Percentiles rank a stretch among this genome's conserved stretches.
These are phyloP conservation scores for Macheiramphus alcinus DNA, from an alignment of 2,113 vertebrate genomes.

Conservation along the genomic window DNA sequence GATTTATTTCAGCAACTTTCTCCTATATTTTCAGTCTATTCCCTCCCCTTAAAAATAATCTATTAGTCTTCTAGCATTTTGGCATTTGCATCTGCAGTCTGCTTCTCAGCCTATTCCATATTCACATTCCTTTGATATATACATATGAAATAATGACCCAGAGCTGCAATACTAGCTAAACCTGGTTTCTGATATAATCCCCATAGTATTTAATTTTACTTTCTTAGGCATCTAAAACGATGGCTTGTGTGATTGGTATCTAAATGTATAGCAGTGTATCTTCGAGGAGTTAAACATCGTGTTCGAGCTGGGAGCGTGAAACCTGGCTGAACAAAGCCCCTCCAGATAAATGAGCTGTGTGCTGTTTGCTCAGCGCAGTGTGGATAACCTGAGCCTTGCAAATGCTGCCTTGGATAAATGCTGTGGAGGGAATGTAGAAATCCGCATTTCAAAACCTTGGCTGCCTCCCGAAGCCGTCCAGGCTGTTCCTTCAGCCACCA, in stretches of 20 bases:
- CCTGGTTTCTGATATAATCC: conserved; percentile 29
- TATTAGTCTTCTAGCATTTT: conserved; percentile 56
- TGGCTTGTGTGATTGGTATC: conserved; percentile 17
- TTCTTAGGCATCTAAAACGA: conserved; percentile 11
- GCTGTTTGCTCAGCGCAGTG: neutral
- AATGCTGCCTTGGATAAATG: neutral
- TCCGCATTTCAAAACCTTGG: neutral
- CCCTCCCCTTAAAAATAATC: conserved; percentile 38
- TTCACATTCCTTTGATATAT: conserved; percentile 52
- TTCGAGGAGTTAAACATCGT: neutral
- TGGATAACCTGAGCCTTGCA: neutral
- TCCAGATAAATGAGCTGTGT: conserved; percentile 13
- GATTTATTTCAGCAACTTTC: conserved; percentile 60
- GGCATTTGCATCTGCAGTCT: conserved; percentile 51
- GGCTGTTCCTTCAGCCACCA: neutral
- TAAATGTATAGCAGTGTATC: neutral
- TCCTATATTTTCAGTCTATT: conserved; percentile 39
- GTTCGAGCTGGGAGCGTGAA: neutral
- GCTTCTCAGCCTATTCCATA: conserved; percentile 29
- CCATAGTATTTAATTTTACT: conserved; percentile 3
- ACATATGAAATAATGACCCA: conserved; percentile 33
- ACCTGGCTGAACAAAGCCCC: conserved; percentile 14
- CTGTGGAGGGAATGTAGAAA: neutral
- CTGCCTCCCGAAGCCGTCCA: neutral
- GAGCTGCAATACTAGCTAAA: conserved; percentile 39